Evolutionary conservation across 2,797 vertebrate species (phyloP), one percentile per base, ranked within the genome.

Genomic region (Eulemur rubriventer): DNA sequence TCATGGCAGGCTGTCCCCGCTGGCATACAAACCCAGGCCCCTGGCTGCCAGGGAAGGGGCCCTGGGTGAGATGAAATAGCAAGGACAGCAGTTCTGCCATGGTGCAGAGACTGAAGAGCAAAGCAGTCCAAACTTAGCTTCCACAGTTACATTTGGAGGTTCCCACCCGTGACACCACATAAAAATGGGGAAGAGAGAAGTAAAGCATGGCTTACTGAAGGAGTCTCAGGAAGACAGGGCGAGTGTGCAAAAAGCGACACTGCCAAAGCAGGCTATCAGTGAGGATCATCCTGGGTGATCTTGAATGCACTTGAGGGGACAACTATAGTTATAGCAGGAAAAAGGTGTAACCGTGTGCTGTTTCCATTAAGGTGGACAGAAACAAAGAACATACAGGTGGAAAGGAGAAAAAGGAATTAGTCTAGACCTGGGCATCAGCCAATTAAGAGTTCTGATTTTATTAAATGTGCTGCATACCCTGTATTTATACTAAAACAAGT

Each of bases 161-260:
- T 70, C 84, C 83, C 57, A 75, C 67, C 67, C 91, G 52, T 3
- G 50, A 67, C 50, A 89, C 14, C 72, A 80, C 93, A 80, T 72
- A 65, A 94, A 84, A 70, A 57, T 0, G 30, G 80, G 79, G 63
- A 22, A 72, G 63, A 72, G 52, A 65, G 79, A 89, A 61, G 84
- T 41, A 67, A 94, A 85, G 94, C 94, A 96, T 91, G 94, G 96
- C 96, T 96, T 95, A 89, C 75, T 83, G 73, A 91, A 93, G 82
- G 85, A 81, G 82, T 75, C 52, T 83, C 52, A 83, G 97, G 98
- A 95, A 97, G 96, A 97, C 93, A 83, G 86, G 78, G 69, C 7
- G 2, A 79, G 72, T 70, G 91, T 87, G 69, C 88, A 72, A 61
- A 88, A 50, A 70, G 85, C 67, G 48, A 80, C 38, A 35, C 89